These are phyloP conservation scores for Coreius guichenoti DNA, from an alignment of 2,797 vertebrate species.

Conservation along the genomic window DNA sequence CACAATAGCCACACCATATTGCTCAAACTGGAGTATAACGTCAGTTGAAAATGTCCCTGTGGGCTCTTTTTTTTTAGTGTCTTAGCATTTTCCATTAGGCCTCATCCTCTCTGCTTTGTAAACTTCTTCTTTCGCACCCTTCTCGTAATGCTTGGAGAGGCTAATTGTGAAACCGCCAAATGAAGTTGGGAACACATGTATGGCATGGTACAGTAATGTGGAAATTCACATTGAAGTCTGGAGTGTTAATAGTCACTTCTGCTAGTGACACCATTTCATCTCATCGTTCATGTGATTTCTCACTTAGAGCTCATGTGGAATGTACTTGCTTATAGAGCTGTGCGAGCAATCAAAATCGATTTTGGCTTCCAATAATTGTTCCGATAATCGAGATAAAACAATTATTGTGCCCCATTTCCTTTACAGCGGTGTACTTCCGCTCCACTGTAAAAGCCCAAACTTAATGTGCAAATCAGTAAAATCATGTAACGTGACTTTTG, in stretches of 20 bases:
- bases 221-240: not conserved
- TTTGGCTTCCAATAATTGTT: not conserved
- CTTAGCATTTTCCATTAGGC: conserved; percentile 33
- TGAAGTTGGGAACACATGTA: not conserved
- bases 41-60: conserved; percentile 5
- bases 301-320: not conserved
- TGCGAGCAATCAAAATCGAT: not conserved
- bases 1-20: not conserved
- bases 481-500: too few species aligned
- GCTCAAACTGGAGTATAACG: conserved; percentile 12
- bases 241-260: conserved; percentile 3
- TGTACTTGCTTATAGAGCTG: not conserved
- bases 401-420: not conserved
- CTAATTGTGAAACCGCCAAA: conserved; percentile 18
- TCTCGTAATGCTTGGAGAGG: not conserved
- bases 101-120: conserved; percentile 9
- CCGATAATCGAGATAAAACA: not conserved
- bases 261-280: not conserved
- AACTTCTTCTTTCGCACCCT: conserved; percentile 34
- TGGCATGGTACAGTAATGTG: not conserved
- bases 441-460: too few species aligned
- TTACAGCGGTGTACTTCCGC: too few species aligned
- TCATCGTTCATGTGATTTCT: not conserved
- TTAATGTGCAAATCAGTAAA: too few species aligned
- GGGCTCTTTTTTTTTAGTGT: not conserved